Conservation (phyloP, 2,797 vertebrate genomes). For the Triplophysa bombifrons region DNA sequence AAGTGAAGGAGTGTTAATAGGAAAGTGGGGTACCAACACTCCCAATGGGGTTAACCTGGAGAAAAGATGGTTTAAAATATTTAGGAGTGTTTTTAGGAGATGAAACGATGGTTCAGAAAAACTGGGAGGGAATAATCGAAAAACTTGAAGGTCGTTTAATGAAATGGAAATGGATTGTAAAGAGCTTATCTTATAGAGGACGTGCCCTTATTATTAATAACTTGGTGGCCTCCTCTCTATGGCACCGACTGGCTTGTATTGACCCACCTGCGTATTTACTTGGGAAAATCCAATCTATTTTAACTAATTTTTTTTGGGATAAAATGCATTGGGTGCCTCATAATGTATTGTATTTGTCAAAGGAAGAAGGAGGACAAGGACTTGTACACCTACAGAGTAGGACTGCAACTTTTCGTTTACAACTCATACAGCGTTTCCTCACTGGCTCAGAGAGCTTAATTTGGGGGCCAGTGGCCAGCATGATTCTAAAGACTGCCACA, state of each 20-base stretch:
- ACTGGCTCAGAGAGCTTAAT: no score
- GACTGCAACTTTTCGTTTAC: no score
- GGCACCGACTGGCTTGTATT: neutral
- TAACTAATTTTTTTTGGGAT: no score
- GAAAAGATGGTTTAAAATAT: slow-evolving; percentile 11
- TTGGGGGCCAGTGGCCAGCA: no score
- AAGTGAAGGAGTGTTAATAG: neutral
- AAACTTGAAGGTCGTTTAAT: neutral
- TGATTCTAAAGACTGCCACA: no score
- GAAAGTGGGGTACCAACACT: neutral
- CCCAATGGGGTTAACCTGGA: slow-evolving; percentile 3
- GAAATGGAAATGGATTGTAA: neutral
- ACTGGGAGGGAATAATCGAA: neutral
- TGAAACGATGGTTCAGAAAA: neutral
- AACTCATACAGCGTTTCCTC: no score
- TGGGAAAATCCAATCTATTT: neutral
- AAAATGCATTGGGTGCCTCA: no score
- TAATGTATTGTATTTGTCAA: no score
- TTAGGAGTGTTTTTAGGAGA: neutral
- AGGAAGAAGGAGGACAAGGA: no score
- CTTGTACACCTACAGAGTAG: no score
- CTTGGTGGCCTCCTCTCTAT: neutral
- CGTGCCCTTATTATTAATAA: no score
- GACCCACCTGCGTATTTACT: neutral
- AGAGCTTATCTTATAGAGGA: no score